Conservation (phyloP, 2,888 invertebrate species). For the Epinotia nisella region DNA sequence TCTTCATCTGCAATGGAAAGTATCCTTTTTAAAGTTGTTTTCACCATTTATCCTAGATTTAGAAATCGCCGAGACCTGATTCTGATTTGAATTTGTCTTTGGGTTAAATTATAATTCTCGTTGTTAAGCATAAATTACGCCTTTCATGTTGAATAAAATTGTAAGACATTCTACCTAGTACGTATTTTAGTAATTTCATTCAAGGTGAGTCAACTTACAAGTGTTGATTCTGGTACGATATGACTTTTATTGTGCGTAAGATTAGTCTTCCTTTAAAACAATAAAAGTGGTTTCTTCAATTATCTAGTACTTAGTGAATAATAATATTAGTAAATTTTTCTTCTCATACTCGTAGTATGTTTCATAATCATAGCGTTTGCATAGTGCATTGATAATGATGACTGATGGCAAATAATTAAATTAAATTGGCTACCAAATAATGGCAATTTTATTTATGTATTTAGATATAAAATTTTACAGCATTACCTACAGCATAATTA, state of each 20-base stretch:
- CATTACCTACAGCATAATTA: too few relatives aligned
- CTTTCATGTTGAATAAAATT: not conserved
- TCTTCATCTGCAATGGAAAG: conserved; percentile 95
- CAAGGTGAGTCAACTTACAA: not conserved
- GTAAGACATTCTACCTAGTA: not conserved
- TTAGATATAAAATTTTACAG: too few relatives aligned
- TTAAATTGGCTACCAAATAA: too few relatives aligned
- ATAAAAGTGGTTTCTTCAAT: too few relatives aligned
- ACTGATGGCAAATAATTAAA: too few relatives aligned
- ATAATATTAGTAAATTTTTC: too few relatives aligned
- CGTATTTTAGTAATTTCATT: not conserved
- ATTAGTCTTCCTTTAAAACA: not conserved
- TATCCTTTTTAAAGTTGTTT: conserved; percentile 87
- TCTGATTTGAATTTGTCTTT: conserved; percentile 24
- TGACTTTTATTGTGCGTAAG: not conserved
- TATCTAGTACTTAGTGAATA: too few relatives aligned
- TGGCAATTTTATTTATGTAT: too few relatives aligned
- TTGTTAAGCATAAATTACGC: not conserved
- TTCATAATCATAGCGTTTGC: too few relatives aligned
- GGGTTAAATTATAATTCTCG: not conserved
- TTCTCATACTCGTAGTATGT: too few relatives aligned
- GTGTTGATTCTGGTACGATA: not conserved
- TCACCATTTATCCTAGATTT: conserved; percentile 1
- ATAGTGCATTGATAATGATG: too few relatives aligned
- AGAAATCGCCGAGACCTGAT: not conserved